Base-by-base conservation (phyloP, 1,140 invertebrate species). In the Acromyrmex heyeri region DNA sequence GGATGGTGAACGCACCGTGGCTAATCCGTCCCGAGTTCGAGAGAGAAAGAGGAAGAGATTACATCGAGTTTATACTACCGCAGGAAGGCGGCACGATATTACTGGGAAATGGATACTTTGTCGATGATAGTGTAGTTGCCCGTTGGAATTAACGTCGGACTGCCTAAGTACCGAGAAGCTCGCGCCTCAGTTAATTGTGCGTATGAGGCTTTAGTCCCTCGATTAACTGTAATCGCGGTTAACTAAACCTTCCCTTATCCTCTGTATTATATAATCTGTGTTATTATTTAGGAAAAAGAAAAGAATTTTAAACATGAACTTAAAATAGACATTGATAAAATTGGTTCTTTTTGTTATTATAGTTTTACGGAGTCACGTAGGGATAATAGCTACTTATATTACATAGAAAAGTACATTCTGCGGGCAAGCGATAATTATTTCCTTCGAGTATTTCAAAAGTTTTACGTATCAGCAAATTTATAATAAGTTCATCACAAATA, bases 131-230 rank as follows among this genome's bases (percentile, higher is more conserved):
- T 38, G 67, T 30, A 44, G 69, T 21, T 48, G 53, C 21, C 21
- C 78, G 67, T 6, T 75, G 79, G 8, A 62, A 83, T 83, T 75
- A 83, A 82, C 72, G 59, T 75, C 38, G 38, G 57, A 75, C 57
- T 50, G 55, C 69, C 18, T 50, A 75, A 83, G 67, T 38, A 38
- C 55, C 69, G 79, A 83, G 79, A 83, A 61, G 21, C 69, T 83
- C 79, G 69, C 79, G 55, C 79, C 79, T 83, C 69, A 27, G 55
- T 48, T 75, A 83, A 83, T 83, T 83, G 57, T 5, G 44, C 69
- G 38, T 72, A 14, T 24, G 14, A 62, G 38, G 21, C 8, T 30
- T 44, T 21, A 44, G 34, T 73, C 34, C 70, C 53, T 44, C 53
- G 67, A 73, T 75, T 73, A 48, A 14, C 67, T 50, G 16, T 14